Evolutionary conservation across 1,140 invertebrate species (phyloP).

Genomic region (Ylistrum balloti): DNA sequence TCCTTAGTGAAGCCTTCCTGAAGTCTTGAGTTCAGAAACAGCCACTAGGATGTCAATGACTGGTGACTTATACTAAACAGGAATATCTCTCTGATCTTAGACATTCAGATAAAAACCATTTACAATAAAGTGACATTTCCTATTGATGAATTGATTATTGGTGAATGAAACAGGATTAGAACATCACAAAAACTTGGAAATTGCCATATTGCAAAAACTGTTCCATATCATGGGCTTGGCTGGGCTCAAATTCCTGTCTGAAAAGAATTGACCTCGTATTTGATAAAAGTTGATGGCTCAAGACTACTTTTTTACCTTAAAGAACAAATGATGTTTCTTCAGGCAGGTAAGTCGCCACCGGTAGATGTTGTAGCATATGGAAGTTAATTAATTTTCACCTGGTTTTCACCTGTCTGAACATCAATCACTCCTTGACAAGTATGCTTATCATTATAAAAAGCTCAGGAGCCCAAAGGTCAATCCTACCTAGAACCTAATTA

Average conservation of each 20-base stretch:
- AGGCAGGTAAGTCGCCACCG: slow-evolving; percentile 4
- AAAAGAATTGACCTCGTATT: background rate
- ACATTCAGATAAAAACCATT: background rate
- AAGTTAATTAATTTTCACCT: slow-evolving; percentile 36
- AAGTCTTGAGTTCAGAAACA: too few relatives aligned
- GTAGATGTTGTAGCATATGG: slow-evolving; percentile 9
- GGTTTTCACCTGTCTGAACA: slow-evolving; percentile 29
- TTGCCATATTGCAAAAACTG: background rate
- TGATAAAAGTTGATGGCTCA: slow-evolving; percentile 16
- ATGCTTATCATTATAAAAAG: slow-evolving; percentile 29
- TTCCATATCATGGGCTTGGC: background rate
- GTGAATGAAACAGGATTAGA: slow-evolving; percentile 30
- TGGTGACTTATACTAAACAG: background rate
- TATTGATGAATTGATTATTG: background rate
- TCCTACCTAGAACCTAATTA: background rate
- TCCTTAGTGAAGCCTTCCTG: too few relatives aligned
- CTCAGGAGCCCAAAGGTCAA: background rate
- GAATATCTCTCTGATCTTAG: background rate
- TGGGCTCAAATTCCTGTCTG: background rate
- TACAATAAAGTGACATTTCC: background rate
- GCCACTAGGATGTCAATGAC: too few relatives aligned
- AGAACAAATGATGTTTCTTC: slow-evolving; percentile 29
- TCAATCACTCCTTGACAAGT: slow-evolving; percentile 22
- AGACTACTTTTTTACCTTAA: background rate
- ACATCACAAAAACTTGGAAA: background rate